Base-by-base conservation (phyloP, 2,888 invertebrate genomes). In the Argyresthia albistria region DNA sequence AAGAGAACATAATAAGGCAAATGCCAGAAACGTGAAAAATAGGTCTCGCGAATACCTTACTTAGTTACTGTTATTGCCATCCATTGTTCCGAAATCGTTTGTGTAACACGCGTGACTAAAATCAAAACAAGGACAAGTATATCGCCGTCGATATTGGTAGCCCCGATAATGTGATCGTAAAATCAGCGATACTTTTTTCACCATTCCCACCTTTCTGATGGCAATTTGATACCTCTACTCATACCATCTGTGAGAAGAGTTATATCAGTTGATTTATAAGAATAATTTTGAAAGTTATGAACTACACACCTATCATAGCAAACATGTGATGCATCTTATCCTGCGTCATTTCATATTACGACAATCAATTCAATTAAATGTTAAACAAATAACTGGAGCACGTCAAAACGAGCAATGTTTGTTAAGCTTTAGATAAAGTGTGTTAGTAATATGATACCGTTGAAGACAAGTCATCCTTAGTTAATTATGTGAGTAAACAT, bases 391-490 rank as follows among this genome's bases (percentile, higher is more conserved):
- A 66, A 54, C 52, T 54, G 56, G 52, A 55, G 56, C 59, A 64
- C 53, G 64, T 25, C 25, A 25, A 64, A 64, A 65, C 53, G 64
- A 64, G 64, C 62, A 60, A 60, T 65, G 61, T 60, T 48, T 48
- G 37, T 14, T 14, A 48, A 36, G 48, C 58, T 62, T 57, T 55
- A 57, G 69, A 76, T 72, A 73, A 65, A 61, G 62, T 62, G 64
- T 62, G 68, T 67, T 66, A 57, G 82, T 72, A 80, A 81, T 66
- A 52, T 66, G 63, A 82, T 80, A 82, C 65, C 63, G 61, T 76
- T 78, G 75, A 75, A 67, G 66, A 70, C 66, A 58, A 62, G 63
- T 70, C 69, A 71, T 70, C 25, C 43, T 43, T 42, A 66, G 67
- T 67, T 79, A 76, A 76, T 79, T 77, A 69, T 63, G 57, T 64